These are phyloP conservation scores for Ganaspis sp. DNA, from an alignment of 1,140 invertebrate species.

Conservation along the genomic window DNA sequence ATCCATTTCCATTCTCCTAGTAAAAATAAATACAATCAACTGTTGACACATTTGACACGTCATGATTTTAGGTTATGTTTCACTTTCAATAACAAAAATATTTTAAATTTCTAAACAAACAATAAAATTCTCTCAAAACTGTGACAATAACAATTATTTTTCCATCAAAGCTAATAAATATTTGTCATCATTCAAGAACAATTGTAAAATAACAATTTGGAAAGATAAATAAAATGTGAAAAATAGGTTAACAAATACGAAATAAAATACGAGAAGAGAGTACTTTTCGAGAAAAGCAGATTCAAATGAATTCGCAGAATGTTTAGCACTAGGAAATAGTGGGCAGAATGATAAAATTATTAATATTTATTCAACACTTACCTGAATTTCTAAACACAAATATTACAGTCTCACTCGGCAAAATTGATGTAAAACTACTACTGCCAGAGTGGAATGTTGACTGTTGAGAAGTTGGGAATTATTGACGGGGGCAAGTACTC, in stretches of 20 bases:
- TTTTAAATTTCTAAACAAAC: neutral
- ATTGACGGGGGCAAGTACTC: neutral
- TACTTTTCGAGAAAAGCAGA: no score
- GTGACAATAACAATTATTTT: no score
- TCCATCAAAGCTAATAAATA: no score
- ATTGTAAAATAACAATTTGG: no score
- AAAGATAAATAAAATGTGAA: no score
- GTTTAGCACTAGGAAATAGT: neutral
- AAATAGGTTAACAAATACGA: no score
- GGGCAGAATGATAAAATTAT: neutral
- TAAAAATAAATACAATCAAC: neutral
- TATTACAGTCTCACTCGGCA: neutral
- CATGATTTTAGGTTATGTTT: constrained; percentile 1
- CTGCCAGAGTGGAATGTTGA: neutral
- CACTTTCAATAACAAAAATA: neutral
- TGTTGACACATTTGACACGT: constrained; percentile 26
- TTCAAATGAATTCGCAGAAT: neutral
- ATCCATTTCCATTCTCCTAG: no score
- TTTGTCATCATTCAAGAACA: no score
- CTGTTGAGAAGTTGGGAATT: constrained; percentile 8
- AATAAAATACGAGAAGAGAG: no score
- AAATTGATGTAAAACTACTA: neutral
- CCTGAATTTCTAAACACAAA: constrained; percentile 7
- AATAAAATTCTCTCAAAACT: no score
- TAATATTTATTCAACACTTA: constrained; percentile 3